Evolutionary conservation across 1,140 invertebrate genomes (phyloP).

Genomic region (Macrobrachium nipponense): DNA sequence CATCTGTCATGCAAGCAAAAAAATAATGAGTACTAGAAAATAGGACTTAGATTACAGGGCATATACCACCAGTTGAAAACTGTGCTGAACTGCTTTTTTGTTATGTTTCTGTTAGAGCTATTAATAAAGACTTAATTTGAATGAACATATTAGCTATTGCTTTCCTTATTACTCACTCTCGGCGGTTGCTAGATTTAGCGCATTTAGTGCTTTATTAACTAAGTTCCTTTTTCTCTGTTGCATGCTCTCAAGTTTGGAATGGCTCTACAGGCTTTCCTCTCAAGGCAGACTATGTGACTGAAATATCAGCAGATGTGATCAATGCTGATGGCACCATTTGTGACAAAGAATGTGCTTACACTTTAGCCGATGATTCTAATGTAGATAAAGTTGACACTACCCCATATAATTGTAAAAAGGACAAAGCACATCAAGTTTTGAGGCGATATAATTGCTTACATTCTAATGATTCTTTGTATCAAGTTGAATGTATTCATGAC

Average conservation of each 20-base stretch:
- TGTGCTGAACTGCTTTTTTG: not conserved
- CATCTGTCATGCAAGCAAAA: no score
- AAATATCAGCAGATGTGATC: not conserved
- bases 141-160: no score
- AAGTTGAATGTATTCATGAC: no score
- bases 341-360: constrained; percentile 9
- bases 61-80: no score
- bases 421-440: no score
- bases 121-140: no score
- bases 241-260: constrained; percentile 16
- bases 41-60: not conserved
- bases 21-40: no score
- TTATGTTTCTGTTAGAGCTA: not conserved
- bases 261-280: constrained; percentile 7
- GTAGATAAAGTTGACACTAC: not conserved
- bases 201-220: constrained; percentile 3
- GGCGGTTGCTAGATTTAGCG: not conserved
- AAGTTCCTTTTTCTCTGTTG: constrained; percentile 1
- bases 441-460: not conserved
- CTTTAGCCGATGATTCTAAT: constrained; percentile 3
- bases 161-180: no score
- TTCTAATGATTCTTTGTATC: no score
- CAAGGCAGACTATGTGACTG: not conserved
- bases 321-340: constrained; percentile 17
- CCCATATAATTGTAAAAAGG: no score